Conservation (phyloP, 2,888 invertebrate genomes). For the Blomia tropicalis region DNA sequence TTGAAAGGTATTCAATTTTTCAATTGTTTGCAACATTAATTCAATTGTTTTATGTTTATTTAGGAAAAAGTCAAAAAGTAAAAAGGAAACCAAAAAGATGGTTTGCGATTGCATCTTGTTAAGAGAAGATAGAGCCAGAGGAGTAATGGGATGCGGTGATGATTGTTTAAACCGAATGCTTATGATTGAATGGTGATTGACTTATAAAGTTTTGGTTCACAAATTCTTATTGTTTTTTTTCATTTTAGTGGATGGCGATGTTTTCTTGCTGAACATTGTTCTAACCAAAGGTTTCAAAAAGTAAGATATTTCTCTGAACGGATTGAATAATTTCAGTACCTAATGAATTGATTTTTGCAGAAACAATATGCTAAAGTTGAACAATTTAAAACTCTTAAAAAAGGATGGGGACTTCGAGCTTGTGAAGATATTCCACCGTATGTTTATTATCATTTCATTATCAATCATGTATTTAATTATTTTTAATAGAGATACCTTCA, state of each 20-base stretch:
- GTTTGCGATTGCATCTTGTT: slow-evolving; percentile 84
- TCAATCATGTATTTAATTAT: slow-evolving; percentile 26
- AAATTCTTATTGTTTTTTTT: slow-evolving; percentile 26
- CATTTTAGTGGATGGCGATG: slow-evolving; percentile 68
- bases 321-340: no score
- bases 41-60: slow-evolving; percentile 27
- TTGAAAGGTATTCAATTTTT: slow-evolving; percentile 46
- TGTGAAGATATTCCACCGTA: slow-evolving; percentile 54
- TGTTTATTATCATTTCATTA: background rate
- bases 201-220: background rate
- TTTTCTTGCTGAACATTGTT: slow-evolving; percentile 71
- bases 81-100: slow-evolving; percentile 82
- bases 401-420: slow-evolving; percentile 82
- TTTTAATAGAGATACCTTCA: slow-evolving; percentile 62
- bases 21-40: no score
- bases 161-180: slow-evolving; percentile 88
- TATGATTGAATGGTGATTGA: slow-evolving; percentile 84
- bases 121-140: slow-evolving; percentile 65
- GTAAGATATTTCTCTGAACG: no score
- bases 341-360: slow-evolving; percentile 30
- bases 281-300: slow-evolving; percentile 83
- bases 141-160: slow-evolving; percentile 76
- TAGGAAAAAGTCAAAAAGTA: slow-evolving; percentile 45
- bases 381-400: slow-evolving; percentile 62
- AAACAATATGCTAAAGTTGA: slow-evolving; percentile 65